Base-by-base conservation (phyloP, 2,888 invertebrate species). In the Aplocera efformata region DNA sequence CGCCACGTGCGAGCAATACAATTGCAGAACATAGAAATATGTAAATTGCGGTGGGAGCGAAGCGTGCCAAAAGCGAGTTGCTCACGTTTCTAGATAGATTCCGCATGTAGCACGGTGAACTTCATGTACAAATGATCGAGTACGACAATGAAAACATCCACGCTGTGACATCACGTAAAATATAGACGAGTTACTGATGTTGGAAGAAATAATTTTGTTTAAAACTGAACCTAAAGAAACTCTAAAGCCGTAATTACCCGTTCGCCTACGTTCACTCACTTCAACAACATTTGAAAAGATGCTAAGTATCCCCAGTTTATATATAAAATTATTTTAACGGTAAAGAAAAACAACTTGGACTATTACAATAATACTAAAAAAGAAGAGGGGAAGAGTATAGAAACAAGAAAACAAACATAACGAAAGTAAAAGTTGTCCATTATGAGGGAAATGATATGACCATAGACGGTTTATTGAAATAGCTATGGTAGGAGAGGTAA, bases 391-490 rank as follows among this genome's bases (percentile, higher is more conserved):
- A 52, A 59, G 61, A 63, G 63, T 60, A 68, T 57, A 60, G 62
- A 70, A 72, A 65, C 60, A 67, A 63, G 64, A 69, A 67, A 74
- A 71, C 72, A 76, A 78, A 75, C 68, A 73, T 74, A 68, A 65
- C 60, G 72, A 79, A 82, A 79, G 80, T 69, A 79, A 80, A 81
- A 81, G 79, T 79, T 72, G 69, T 67, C 75, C 73, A 79, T 82
- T 79, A 76, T 67, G 63, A 67, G 56, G 67, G 68, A 67, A 58
- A 58, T 57, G 55, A 57, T 72, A 78, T 71, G 73, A 75, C 76
- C 76, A 73, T 78, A 76, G 79, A 78, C 74, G 67, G 76, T 83
- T 80, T 82, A 84, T 83, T 83, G 79, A 79, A 81, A 84, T 79
- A 82, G 82, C 79, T 76, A 81, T 72, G 72, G 71, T 68, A 62